Base-by-base conservation (phyloP, 2,888 invertebrate genomes). In the Brachyopa scutellaris region DNA sequence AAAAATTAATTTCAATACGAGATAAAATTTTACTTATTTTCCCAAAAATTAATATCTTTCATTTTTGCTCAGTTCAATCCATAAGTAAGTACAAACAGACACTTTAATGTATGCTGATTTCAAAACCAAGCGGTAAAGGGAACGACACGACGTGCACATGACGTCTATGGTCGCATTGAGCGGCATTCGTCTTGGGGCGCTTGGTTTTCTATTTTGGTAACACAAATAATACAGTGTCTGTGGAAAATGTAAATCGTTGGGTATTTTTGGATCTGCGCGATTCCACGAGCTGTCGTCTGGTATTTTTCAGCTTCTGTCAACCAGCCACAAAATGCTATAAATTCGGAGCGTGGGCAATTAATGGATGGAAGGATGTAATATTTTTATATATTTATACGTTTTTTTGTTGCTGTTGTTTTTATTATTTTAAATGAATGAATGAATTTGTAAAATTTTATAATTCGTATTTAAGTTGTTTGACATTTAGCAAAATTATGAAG, bases 261-360 rank as follows among this genome's bases (percentile, higher is more conserved):
- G 13, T 80, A 80, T 80, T 74, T 80, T 80, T 80, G 80, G 80
- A 80, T 64, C 19, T 69, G 66, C 72, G 74, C 69, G 74, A 69
- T 69, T 76, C 42, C 51, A 66, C 66, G 38, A 45, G 72, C 59
- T 23, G 47, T 72, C 53, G 42, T 73, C 47, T 61, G 73, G 19
- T 38, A 13, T 45, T 57, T 57, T 62, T 53, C 15, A 40, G 55
- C 9, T 19, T 36, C 57, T 40, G 55, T 29, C 57, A 67, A 57
- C 38, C 29, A 19, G 26, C 38, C 49, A 13, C n/a, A 29, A 53
- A 42, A 62, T 53, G 62, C 62, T 33, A 69, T 69, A 69, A 69
- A 80, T 57, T 21, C 49, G 26, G n/a, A 38, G 57, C 55, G 80
- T 51, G 51, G 80, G 80, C 62, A 51, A 64, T 80, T 64, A 80